A percentile compares a stretch with the other conserved stretches of the same genome.
These are phyloP conservation scores for Muntiacus reevesi DNA, from an alignment of 2,113 vertebrate species.

Conservation along the genomic window DNA sequence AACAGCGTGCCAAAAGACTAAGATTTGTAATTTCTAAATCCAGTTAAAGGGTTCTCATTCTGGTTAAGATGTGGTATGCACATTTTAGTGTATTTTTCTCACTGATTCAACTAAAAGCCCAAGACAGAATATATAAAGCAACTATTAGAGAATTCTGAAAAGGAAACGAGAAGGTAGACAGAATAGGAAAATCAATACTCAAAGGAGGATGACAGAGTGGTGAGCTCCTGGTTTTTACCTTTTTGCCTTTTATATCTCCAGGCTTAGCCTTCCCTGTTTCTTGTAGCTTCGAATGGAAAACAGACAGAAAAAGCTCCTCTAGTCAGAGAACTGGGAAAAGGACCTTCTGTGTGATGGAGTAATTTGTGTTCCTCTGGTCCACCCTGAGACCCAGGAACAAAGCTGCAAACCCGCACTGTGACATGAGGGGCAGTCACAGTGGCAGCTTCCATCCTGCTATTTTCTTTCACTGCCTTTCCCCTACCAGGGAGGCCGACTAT, in stretches of 20 bases:
- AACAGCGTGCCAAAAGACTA: not conserved
- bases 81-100: not conserved
- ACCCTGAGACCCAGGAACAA: not conserved
- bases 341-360: fast-evolving
- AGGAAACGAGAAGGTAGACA: not conserved
- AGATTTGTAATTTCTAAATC: not conserved
- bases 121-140: not conserved
- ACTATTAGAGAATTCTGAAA: not conserved
- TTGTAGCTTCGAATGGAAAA: not conserved
- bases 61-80: not conserved
- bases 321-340: not conserved
- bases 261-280: not conserved
- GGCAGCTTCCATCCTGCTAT: not conserved
- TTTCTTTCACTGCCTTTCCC: too few relatives aligned
- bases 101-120: not conserved
- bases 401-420: fast-evolving
- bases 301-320: not conserved
- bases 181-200: not conserved
- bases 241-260: not conserved
- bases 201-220: not conserved
- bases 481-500: not conserved
- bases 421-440: fast-evolving
- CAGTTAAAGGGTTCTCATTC: not conserved
- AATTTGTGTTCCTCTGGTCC: not conserved
- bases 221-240: not conserved